Base-by-base conservation (phyloP, 2,113 vertebrate species). In the Pavo muticus region DNA sequence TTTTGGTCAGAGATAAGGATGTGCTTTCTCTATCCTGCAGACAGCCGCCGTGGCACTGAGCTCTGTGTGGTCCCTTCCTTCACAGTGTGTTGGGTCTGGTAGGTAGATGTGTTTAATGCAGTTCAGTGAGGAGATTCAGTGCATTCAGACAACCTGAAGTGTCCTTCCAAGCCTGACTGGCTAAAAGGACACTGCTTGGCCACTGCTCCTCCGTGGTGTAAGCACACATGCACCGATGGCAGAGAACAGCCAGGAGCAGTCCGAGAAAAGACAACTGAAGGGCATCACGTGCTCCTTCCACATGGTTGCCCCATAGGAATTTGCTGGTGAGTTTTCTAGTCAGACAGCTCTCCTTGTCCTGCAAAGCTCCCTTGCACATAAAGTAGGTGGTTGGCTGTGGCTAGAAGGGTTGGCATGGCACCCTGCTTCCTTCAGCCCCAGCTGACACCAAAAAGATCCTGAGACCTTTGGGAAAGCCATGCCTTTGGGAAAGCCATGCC, bases 31-130 rank as follows among this genome's bases (percentile, higher is more conserved):
- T 93, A 79, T 71, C 47, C 81, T 84, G 42, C 59, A 65, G 59
- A 14, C 11, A 57, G 68, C 50, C 73, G 71, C 47, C 71, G 63
- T 42, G 30, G 63, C 68, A 72, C 63, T 25, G 61, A 64, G 48
- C 82, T 47, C 4, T 1, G 67, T 17, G 44, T 14, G 70, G 61
- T 69, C 85, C 93, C 57, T 57, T 88, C 84, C 67, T 44, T 95
- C 94, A 96, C 96, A 96, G 95, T 97, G 97, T 64, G 72, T 23
- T 90, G 93, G 95, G 82, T 95, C 94, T 96, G 90, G 85, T 64
- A 95, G 85, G 92, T 90, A 91, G 85, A 61, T 52, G 81, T 47
- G 86, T 83, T 12, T 64, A 54, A 83, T 12, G 68, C 77, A 54
- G 50, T 52, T 52, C 71, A 81, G 82, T 0, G 14, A 91, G 93